Evolutionary conservation across 2,888 invertebrate genomes (phyloP).

Genomic region (Bimastos eiseni): DNA sequence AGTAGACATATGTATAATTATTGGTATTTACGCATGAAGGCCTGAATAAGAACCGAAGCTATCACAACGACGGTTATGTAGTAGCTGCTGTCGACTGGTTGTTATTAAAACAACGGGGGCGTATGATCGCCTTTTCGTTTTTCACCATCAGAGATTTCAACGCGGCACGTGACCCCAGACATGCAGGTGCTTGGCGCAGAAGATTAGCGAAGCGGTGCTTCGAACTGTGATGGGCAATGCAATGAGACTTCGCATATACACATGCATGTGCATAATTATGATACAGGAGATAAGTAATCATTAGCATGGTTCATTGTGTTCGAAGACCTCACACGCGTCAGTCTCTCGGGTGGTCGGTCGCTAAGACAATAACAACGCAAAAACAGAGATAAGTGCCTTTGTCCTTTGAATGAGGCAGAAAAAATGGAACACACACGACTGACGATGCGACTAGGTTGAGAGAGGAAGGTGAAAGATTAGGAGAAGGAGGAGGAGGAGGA

Average conservation of each 20-base stretch:
- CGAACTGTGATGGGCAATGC: neutral
- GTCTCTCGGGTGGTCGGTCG: neutral
- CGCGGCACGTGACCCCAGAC: slow-evolving; percentile 2
- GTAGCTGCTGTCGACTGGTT: neutral
- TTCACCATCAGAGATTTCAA: neutral
- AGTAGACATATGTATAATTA: too few relatives aligned
- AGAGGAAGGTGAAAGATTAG: neutral
- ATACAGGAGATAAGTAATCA: neutral
- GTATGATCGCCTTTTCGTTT: neutral
- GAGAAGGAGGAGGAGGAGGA: neutral
- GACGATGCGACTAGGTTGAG: neutral
- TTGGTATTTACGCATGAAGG: too few relatives aligned
- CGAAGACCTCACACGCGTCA: neutral
- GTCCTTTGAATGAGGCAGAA: neutral
- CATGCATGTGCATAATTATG: neutral
- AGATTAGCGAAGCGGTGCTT: neutral
- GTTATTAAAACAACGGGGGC: neutral
- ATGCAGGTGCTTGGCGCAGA: neutral
- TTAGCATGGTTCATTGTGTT: neutral
- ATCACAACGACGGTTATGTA: neutral
- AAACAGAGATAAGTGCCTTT: neutral
- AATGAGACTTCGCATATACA: neutral
- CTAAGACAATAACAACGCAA: neutral
- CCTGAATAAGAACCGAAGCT: neutral
- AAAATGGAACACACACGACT: neutral